These are phyloP conservation scores for Hylyphantes graminicola DNA, from an alignment of 1,140 invertebrate species.

Conservation along the genomic window DNA sequence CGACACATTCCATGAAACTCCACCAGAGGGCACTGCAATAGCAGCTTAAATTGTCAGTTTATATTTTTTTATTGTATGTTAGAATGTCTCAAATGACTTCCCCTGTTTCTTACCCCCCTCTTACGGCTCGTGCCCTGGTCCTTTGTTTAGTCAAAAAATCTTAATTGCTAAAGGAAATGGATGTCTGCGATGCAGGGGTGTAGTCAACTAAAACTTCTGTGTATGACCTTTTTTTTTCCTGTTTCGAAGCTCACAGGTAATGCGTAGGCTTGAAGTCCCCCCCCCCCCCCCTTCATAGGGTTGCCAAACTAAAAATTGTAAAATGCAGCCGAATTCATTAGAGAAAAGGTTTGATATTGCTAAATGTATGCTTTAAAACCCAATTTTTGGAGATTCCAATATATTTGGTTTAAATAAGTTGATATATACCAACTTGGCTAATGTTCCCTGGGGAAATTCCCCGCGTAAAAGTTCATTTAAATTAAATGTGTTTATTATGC, in stretches of 20 bases:
- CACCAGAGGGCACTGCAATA: conserved; percentile 42
- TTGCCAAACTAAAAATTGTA: too few relatives aligned
- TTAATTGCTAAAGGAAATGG: conserved; percentile 58
- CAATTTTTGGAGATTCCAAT: too few relatives aligned
- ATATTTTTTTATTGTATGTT: background rate
- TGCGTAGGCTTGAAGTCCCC: conserved; percentile 49
- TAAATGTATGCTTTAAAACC: too few relatives aligned
- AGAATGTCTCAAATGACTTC: conserved; percentile 1
- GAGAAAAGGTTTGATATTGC: too few relatives aligned
- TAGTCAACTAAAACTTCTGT: conserved; percentile 54
- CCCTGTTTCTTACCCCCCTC: background rate
- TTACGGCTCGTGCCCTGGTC: conserved; percentile 40
- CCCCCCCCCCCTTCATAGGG: background rate
- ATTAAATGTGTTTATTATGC: too few relatives aligned
- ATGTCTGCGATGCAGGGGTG: conserved; percentile 43
- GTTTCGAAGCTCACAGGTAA: conserved; percentile 27
- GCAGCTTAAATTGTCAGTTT: conserved; percentile 21
- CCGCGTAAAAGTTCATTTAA: too few relatives aligned
- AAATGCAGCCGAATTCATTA: too few relatives aligned
- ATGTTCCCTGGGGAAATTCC: too few relatives aligned
- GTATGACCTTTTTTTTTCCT: conserved; percentile 22
- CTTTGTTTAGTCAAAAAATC: conserved; percentile 53
- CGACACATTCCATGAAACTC: conserved; percentile 19
- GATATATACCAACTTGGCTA: too few relatives aligned
- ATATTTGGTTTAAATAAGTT: too few relatives aligned